phyloP scores from a whole-genome alignment of 2,797 vertebrate species.

The Cryptoblepharus egeriae region DNA sequence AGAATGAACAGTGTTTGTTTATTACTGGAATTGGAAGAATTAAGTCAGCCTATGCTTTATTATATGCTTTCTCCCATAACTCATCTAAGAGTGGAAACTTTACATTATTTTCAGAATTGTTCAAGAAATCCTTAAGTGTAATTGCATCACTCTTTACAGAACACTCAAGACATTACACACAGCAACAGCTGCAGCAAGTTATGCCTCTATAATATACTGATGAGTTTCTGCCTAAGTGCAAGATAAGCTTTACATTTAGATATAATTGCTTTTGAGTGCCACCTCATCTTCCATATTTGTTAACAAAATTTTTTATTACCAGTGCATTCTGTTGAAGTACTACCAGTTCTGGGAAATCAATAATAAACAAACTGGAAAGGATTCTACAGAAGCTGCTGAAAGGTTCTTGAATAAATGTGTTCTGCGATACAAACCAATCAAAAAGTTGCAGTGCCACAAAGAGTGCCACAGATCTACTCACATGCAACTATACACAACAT shows the following conservation, averaged over 20 bases:
- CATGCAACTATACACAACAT: not conserved
- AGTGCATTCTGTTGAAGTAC: not conserved
- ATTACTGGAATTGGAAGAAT: not conserved
- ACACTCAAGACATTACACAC: not conserved
- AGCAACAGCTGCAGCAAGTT: not conserved
- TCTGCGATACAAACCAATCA: not conserved
- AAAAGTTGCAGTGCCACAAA: not conserved
- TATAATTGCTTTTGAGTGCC: not conserved
- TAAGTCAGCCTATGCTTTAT: not conserved
- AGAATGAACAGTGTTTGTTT: not conserved
- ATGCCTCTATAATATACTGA: not conserved
- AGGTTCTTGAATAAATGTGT: not conserved
- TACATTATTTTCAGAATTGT: not conserved
- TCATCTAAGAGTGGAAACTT: not conserved
- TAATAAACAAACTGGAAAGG: not conserved
- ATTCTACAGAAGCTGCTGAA: not conserved
- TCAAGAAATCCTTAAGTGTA: not conserved
- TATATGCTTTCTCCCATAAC: not conserved
- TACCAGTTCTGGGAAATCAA: constrained; percentile 9
- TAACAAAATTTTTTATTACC: not conserved
- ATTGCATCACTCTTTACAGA: not conserved
- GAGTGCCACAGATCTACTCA: not conserved
- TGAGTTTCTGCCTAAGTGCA: not conserved
- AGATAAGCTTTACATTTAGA: not conserved
- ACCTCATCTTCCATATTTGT: constrained; percentile 16